Conservation (phyloP, 2,888 invertebrate species). For the Lepeophtheirus nordmannii region DNA sequence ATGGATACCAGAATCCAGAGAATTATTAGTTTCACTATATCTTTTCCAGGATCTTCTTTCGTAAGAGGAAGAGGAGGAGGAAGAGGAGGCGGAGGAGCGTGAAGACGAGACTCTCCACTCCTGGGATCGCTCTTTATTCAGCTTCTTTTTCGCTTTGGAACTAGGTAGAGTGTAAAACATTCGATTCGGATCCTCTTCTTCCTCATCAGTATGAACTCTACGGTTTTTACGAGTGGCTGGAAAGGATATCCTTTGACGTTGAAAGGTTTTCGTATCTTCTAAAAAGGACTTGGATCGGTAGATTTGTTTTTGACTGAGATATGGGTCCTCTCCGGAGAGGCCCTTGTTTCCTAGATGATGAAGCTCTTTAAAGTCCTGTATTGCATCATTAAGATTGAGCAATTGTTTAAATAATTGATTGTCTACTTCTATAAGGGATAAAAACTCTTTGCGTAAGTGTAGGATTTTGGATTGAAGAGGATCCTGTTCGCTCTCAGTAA, state of each 20-base stretch:
- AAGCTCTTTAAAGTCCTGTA: conserved; percentile 6
- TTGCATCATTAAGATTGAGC: conserved; percentile 2
- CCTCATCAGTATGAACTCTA: background rate
- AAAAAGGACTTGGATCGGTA: background rate
- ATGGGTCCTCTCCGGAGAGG: background rate
- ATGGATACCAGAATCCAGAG: background rate
- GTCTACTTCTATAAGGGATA: background rate
- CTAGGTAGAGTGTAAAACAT: background rate
- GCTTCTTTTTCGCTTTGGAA: background rate
- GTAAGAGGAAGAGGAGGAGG: background rate
- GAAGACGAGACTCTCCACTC: background rate
- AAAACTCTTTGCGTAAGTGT: background rate
- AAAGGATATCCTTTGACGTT: conserved; percentile 1
- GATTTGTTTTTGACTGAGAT: background rate
- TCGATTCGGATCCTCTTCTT: background rate
- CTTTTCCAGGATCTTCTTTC: background rate
- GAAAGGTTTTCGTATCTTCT: conserved; percentile 2
- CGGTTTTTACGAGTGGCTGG: conserved; percentile 1
- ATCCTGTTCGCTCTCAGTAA: background rate
- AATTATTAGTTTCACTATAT: conserved; percentile 2
- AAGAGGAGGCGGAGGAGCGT: background rate
- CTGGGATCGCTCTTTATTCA: background rate
- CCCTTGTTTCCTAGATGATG: background rate
- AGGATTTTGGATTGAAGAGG: background rate
- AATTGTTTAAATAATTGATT: background rate